phyloP scores from a whole-genome alignment of 1,140 invertebrate genomes.

The Macrobrachium rosenbergii region DNA sequence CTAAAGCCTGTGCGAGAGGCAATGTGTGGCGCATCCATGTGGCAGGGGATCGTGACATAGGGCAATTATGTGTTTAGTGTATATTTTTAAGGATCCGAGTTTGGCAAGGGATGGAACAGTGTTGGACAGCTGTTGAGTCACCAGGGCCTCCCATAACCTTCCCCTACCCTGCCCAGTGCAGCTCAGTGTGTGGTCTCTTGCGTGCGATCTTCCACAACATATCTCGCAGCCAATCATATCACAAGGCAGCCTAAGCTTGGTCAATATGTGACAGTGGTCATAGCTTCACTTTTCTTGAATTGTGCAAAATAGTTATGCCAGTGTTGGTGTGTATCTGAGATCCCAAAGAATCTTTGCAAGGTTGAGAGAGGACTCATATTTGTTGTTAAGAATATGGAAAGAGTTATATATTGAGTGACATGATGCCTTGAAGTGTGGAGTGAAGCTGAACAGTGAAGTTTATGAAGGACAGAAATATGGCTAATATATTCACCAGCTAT shows the following conservation, averaged over 20 bases:
- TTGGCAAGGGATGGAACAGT: constrained; percentile 55
- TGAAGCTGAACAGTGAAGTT: constrained; percentile 61
- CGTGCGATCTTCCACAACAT: constrained; percentile 63
- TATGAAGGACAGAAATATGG: constrained; percentile 49
- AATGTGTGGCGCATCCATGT: constrained; percentile 54
- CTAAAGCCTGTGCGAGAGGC: constrained; percentile 53
- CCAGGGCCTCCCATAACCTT: constrained; percentile 41
- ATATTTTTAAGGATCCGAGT: constrained; percentile 58
- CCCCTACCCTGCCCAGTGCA: constrained; percentile 58
- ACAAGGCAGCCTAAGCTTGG: constrained; percentile 64
- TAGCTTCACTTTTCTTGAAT: constrained; percentile 60
- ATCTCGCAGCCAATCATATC: constrained; percentile 64
- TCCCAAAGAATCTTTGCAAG: constrained; percentile 55
- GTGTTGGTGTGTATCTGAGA: constrained; percentile 58
- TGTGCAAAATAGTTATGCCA: constrained; percentile 62
- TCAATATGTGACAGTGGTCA: constrained; percentile 51
- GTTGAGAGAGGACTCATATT: constrained; percentile 58
- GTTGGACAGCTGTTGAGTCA: constrained; percentile 53
- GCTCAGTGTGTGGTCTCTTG: constrained; percentile 57
- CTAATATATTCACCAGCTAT: constrained; percentile 26
- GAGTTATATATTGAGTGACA: constrained; percentile 47
- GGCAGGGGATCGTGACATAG: constrained; percentile 63
- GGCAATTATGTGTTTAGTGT: constrained; percentile 64
- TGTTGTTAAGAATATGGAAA: constrained; percentile 46
- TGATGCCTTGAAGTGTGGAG: constrained; percentile 59